Evolutionary conservation across 2,888 invertebrate species (phyloP).

Genomic region (Mimas tiliae): DNA sequence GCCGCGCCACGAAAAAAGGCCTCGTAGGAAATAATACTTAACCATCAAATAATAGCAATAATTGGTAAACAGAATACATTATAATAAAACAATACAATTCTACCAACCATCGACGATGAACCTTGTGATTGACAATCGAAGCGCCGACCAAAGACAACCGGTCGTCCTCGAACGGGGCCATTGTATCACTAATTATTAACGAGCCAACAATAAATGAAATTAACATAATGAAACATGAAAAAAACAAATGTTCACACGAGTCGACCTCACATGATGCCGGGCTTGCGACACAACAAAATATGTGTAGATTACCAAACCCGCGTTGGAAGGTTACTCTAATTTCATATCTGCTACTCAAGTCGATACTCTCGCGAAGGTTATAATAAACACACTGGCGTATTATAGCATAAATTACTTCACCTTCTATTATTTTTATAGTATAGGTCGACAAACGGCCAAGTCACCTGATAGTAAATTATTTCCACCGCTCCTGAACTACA

Average conservation of each 20-base stretch:
- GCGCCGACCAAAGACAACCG: conserved; percentile 32
- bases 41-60: no score
- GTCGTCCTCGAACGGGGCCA: conserved; percentile 42
- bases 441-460: no score
- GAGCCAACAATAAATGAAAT: conserved; percentile 46
- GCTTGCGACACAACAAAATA: conserved; percentile 46
- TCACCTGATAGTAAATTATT: no score
- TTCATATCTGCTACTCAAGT: conserved; percentile 43
- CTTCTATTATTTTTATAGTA: no score
- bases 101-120: conserved; percentile 35
- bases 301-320: conserved; percentile 47
- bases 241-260: conserved; percentile 26
- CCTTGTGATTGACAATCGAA: conserved; percentile 40
- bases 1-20: no score
- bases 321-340: conserved; percentile 51
- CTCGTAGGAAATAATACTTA: neutral
- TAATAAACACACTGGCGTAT: conserved; percentile 2
- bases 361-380: conserved; percentile 47
- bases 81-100: conserved; percentile 33
- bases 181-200: conserved; percentile 45
- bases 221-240: conserved; percentile 37
- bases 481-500: no score
- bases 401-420: conserved; percentile 4
- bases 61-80: neutral
- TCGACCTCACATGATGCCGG: conserved; percentile 40